Percentiles rank a stretch among this genome's conserved stretches.
Evolutionary conservation across 2,113 vertebrate species (phyloP).

Genomic region (Uria aalge): DNA sequence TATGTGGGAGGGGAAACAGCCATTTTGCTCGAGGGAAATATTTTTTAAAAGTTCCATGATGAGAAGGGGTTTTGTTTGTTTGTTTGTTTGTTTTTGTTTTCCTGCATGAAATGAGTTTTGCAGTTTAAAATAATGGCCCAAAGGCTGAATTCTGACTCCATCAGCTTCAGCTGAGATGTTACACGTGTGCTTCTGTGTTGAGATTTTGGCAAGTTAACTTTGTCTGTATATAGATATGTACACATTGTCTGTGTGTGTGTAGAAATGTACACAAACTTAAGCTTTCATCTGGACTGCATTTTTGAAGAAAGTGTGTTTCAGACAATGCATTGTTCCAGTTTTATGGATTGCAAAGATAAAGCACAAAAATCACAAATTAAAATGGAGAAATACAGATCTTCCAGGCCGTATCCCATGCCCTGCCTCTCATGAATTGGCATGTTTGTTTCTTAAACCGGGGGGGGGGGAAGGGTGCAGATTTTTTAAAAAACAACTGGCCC

Average conservation of each 20-base stretch:
- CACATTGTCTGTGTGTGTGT: not conserved
- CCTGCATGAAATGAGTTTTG: conserved; percentile 37
- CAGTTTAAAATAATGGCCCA: conserved; percentile 34
- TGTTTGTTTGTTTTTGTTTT: conserved; percentile 56
- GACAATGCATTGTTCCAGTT: conserved; percentile 4
- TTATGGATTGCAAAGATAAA: conserved; percentile 14
- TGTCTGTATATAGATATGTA: not conserved
- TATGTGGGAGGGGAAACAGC: conserved; percentile 70
- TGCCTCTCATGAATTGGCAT: not conserved
- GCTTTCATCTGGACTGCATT: conserved; percentile 31
- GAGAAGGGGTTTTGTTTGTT: conserved; percentile 59
- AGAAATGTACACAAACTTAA: not conserved
- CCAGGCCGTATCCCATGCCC: not conserved
- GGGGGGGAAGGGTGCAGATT: not conserved
- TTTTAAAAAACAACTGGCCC: not conserved
- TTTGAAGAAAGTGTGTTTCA: conserved; percentile 2
- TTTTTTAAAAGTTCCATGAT: conserved; percentile 61
- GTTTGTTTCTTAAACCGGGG: not conserved
- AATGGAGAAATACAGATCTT: not conserved
- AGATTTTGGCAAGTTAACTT: not conserved
- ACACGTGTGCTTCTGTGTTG: not conserved
- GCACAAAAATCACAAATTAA: not conserved
- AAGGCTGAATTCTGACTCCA: conserved; percentile 29
- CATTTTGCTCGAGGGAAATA: conserved; percentile 64
- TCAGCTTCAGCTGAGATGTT: not conserved